phyloP scores from a whole-genome alignment of 2,888 invertebrate species.

The Ptychoptera albimana region DNA sequence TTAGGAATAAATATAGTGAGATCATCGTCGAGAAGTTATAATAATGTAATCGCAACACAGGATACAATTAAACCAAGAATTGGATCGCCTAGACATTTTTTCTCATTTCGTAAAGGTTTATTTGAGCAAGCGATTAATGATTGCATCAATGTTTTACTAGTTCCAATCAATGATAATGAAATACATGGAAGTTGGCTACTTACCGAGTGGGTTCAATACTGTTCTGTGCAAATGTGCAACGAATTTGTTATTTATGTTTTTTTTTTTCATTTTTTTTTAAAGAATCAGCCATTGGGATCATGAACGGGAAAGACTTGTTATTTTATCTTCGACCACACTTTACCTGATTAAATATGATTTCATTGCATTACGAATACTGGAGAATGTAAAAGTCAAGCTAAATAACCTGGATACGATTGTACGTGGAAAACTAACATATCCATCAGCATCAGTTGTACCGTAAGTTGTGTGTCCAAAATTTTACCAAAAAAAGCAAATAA shows the following conservation, averaged over 20 bases:
- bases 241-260: neutral
- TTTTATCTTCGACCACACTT: conserved; percentile 56
- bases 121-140: conserved; percentile 57
- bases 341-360: conserved; percentile 72
- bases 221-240: neutral
- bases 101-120: conserved; percentile 56
- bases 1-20: too few species aligned
- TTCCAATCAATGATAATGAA: conserved; percentile 50
- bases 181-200: conserved; percentile 61
- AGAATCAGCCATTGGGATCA: conserved; percentile 81
- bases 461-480: too few species aligned
- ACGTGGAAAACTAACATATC: conserved; percentile 66
- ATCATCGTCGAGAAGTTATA: too few species aligned
- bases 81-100: conserved; percentile 32
- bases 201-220: conserved; percentile 50
- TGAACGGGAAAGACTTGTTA: conserved; percentile 63
- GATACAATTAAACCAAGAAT: neutral
- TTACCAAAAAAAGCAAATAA: too few species aligned
- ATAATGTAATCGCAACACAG: too few species aligned
- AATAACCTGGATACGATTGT: conserved; percentile 53
- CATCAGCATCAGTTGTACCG: conserved; percentile 67
- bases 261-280: conserved; percentile 16
- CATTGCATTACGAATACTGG: conserved; percentile 58
- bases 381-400: conserved; percentile 50
- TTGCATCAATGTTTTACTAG: conserved; percentile 45